phyloP scores from a whole-genome alignment of 2,888 invertebrate genomes.

The Hypomecis punctinalis region DNA sequence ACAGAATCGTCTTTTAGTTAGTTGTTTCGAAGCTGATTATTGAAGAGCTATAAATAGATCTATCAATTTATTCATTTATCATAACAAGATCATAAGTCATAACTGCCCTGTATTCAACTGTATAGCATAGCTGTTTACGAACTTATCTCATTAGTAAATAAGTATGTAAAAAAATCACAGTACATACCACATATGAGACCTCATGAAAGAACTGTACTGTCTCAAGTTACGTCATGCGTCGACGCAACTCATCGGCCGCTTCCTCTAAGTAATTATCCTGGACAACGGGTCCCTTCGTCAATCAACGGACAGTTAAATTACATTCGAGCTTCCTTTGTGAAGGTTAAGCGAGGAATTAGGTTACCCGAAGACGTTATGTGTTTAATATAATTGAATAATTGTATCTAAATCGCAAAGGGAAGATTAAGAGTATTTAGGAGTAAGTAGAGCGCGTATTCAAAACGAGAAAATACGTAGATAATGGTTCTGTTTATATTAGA shows the following conservation, averaged over 20 bases:
- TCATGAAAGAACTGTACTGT: not conserved
- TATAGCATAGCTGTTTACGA: not conserved
- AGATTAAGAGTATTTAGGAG: no score
- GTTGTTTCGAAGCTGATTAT: no score
- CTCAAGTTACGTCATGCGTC: not conserved
- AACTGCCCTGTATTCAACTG: no score
- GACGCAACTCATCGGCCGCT: conserved; percentile 61
- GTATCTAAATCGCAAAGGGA: conserved; percentile 2
- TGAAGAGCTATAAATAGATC: no score
- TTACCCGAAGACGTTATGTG: conserved; percentile 52
- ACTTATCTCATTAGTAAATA: not conserved
- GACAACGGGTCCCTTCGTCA: conserved; percentile 78
- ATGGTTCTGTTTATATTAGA: no score
- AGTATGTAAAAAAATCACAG: not conserved
- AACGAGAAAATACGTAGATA: not conserved
- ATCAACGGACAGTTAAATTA: conserved; percentile 78
- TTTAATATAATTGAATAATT: conserved; percentile 40
- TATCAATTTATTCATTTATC: no score
- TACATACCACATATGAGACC: not conserved
- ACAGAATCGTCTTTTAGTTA: no score
- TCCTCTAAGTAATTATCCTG: conserved; percentile 75
- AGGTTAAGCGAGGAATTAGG: conserved; percentile 60
- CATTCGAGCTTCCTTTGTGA: conserved; percentile 74
- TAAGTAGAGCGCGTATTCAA: no score
- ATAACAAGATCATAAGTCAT: no score